Evolutionary conservation across 2,888 invertebrate species (phyloP).

Genomic region (Auanema sp.): DNA sequence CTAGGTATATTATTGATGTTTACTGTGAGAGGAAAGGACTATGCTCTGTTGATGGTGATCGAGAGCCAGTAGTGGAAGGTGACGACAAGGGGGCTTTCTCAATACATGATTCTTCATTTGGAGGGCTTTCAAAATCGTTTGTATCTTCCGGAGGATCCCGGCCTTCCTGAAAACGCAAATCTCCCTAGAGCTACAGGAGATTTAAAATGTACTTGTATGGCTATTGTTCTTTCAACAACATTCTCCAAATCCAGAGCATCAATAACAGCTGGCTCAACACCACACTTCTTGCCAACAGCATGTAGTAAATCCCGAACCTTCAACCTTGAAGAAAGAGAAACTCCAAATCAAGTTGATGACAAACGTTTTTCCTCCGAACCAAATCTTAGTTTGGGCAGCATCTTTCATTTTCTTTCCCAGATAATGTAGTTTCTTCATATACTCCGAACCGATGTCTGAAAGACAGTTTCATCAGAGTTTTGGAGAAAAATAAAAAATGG

Average conservation of each 20-base stretch:
- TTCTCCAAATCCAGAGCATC: constrained; percentile 62
- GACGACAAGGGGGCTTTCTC: constrained; percentile 1
- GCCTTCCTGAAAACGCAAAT: constrained; percentile 52
- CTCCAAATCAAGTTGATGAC: neutral
- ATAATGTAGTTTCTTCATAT: constrained; percentile 62
- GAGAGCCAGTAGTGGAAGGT: constrained; percentile 9
- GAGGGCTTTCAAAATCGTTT: constrained; percentile 42
- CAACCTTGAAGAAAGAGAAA: constrained; percentile 38
- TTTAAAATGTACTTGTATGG: constrained; percentile 44
- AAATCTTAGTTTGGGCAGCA: constrained; percentile 59
- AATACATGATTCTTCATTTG: constrained; percentile 16
- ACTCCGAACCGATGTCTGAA: constrained; percentile 60
- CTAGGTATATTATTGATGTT: no score
- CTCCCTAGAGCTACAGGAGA: neutral
- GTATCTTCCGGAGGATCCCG: constrained; percentile 58
- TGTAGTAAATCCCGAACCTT: constrained; percentile 60
- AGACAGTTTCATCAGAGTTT: neutral
- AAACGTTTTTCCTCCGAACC: constrained; percentile 63
- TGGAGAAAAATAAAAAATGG: constrained; percentile 2
- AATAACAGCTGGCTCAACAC: constrained; percentile 59
- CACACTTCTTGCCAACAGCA: constrained; percentile 63
- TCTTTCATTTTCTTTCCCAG: constrained; percentile 61
- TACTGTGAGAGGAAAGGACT: constrained; percentile 9
- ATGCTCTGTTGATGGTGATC: constrained; percentile 10
- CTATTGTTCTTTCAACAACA: constrained; percentile 61